Percentiles rank a stretch among this genome's conserved stretches.
Conservation (phyloP, 2,797 vertebrate species). For the Novumbra hubbsi region DNA sequence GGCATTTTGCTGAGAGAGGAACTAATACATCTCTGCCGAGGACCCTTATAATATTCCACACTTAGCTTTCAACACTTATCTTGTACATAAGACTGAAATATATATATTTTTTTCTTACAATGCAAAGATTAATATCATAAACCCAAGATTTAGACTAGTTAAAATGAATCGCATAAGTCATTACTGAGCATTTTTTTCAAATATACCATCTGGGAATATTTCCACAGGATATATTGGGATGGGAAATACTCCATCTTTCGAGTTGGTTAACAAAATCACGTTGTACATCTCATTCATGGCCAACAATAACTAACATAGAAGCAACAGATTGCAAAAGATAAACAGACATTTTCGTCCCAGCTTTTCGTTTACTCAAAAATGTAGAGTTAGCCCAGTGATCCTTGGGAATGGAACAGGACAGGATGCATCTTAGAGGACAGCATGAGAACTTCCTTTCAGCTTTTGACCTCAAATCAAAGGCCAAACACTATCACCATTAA, state of each 20-base stretch:
- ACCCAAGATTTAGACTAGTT: neutral
- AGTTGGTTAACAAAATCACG: neutral
- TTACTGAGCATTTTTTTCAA: neutral
- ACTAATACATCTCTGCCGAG: too few relatives aligned
- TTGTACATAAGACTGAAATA: neutral
- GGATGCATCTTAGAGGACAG: constrained; percentile 16
- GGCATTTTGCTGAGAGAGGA: neutral
- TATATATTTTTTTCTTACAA: neutral
- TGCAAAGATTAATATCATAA: neutral
- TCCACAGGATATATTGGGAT: neutral
- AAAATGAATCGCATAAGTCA: neutral
- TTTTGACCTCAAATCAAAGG: neutral
- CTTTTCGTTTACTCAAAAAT: constrained; percentile 16
- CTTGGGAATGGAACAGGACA: constrained; percentile 38
- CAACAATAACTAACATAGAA: neutral
- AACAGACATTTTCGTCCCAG: constrained; percentile 35
- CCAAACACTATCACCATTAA: neutral
- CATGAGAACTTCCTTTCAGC: constrained; percentile 22
- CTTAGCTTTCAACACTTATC: neutral
- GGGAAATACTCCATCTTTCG: neutral
- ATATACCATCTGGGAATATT: neutral
- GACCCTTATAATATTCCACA: neutral
- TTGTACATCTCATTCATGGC: neutral
- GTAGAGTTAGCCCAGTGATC: constrained; percentile 15
- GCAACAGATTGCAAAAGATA: neutral